Base-by-base conservation (phyloP, 2,888 invertebrate genomes). In the Hecatera dysodea region DNA sequence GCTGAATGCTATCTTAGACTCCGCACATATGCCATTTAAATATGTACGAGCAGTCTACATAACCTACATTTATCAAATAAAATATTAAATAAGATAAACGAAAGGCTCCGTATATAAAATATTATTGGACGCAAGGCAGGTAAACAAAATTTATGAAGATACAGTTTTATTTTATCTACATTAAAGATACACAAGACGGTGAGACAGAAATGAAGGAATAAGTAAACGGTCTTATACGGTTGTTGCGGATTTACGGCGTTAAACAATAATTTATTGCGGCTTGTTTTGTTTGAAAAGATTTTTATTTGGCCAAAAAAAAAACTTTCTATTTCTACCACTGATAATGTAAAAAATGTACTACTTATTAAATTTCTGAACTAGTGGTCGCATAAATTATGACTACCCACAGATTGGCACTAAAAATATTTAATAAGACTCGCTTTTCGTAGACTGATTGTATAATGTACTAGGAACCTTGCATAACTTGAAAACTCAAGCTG, bases 61-160 rank as follows among this genome's bases (percentile, higher is more conserved):
- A 65, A 67, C 70, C 65, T 68, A 83, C 78, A 69, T 80, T 77
- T 83, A 78, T 81, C 70, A 68, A 74, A 68, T 80, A 80, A 78
- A 81, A 73, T 83, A 83, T 83, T 70, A 74, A 80, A 80, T 39
- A 74, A 70, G 70, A 71, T 71, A 81, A 74, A 74, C 59, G 69
- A 66, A 83, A 72, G 65, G 62, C 61, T 63, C 29, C 52, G 50
- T 67, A 48, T 48, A 71, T 33, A 73, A 83, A 69, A 68, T 71
- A 60, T 73, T 76, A 83, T 80, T 77, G 60, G 67, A 61, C 60
- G 44, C 68, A 68, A 72, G 67, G 36, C 55, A 67, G 68, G 70
- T 78, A 69, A 78, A 81, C 27, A 73, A 72, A 72, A 75, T 80
- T 80, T 79, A 72, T 74, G 66, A 60, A 63, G 78, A 67, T 72